Conservation (phyloP, 2,797 vertebrate species). For the Percopsis omiscomaycus region DNA sequence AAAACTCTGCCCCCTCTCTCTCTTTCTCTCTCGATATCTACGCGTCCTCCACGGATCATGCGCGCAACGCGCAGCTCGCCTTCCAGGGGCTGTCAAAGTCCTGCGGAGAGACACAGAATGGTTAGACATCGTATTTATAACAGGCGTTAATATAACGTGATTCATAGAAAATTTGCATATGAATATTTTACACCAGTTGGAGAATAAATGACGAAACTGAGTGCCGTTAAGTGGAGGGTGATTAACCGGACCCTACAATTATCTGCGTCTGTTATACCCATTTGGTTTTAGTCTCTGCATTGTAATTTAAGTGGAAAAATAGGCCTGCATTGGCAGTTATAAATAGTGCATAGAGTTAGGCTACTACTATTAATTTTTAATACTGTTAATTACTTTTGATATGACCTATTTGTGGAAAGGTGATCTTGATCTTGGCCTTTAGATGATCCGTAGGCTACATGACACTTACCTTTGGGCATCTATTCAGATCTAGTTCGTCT, state of each 20-base stretch:
- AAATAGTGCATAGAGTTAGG: neutral
- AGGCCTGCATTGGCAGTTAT: constrained; percentile 9
- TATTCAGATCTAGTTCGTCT: too few relatives aligned
- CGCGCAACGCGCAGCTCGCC: constrained; percentile 30
- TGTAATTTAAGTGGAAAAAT: neutral
- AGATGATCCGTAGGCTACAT: neutral
- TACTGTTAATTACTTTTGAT: constrained; percentile 17
- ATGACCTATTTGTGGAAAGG: neutral
- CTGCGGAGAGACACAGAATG: constrained; percentile 36
- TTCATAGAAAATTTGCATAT: constrained; percentile 67
- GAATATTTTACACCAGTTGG: constrained; percentile 40
- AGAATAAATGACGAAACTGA: constrained; percentile 20
- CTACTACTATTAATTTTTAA: neutral
- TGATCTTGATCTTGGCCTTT: neutral
- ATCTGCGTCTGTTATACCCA: constrained; percentile 20
- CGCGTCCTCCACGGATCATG: constrained; percentile 8
- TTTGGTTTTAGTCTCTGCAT: constrained; percentile 14
- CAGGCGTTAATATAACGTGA: constrained; percentile 27
- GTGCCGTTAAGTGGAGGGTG: neutral
- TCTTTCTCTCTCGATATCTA: constrained; percentile 5
- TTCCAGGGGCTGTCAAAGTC: constrained; percentile 20
- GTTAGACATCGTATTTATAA: constrained; percentile 52
- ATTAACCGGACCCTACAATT: constrained; percentile 54
- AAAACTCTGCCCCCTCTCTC: neutral
- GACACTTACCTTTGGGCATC: too few relatives aligned